Evolutionary conservation across 2,797 vertebrate species (phyloP).

Genomic region (Lemur catta): DNA sequence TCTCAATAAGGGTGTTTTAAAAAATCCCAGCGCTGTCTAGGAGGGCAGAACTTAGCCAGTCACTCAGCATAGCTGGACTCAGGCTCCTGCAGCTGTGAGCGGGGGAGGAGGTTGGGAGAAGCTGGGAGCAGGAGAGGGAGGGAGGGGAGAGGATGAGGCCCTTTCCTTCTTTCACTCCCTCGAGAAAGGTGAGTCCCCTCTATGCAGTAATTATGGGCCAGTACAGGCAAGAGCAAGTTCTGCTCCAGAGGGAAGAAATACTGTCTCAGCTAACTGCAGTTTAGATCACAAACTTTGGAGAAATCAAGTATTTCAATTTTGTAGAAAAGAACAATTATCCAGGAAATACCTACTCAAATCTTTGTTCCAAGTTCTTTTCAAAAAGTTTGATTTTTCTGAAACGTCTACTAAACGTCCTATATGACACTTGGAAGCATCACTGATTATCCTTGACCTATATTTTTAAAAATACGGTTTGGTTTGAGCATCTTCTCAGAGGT

Average conservation of each 20-base stretch:
- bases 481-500: neutral
- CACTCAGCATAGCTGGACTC: accelerated
- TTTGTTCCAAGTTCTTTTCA: neutral
- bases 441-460: neutral
- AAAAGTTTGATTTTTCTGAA: neutral
- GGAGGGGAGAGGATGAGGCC: neutral
- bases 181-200: neutral
- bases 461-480: neutral
- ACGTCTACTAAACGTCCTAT: neutral
- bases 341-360: neutral
- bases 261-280: neutral
- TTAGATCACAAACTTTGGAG: neutral
- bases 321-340: neutral
- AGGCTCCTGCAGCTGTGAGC: accelerated
- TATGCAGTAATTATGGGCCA: neutral
- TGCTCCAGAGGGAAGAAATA: neutral
- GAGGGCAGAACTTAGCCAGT: neutral
- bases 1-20: neutral
- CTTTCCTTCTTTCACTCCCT: neutral
- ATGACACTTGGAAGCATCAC: neutral
- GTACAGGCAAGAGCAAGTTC: neutral
- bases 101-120: neutral
- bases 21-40: neutral
- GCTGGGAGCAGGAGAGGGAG: neutral
- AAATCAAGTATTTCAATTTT: neutral